Percentiles rank a stretch among this genome's conserved stretches.
These are phyloP conservation scores for Phoebastria nigripes DNA, from an alignment of 2,797 vertebrate species.

Conservation along the genomic window DNA sequence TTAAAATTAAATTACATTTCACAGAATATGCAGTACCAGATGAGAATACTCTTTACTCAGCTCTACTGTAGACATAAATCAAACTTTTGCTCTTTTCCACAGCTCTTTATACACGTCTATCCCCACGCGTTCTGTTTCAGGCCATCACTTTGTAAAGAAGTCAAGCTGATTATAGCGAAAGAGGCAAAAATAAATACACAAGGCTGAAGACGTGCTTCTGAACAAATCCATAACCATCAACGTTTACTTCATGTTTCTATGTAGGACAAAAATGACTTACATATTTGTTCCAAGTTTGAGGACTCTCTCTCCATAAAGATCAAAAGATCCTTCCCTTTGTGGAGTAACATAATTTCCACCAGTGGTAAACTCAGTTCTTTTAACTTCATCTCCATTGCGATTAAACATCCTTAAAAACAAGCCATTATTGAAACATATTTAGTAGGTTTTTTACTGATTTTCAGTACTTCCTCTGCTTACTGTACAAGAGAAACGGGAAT, in stretches of 20 bases:
- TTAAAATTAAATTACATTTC: not conserved
- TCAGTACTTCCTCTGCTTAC: not conserved
- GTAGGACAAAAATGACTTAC: constrained; percentile 74
- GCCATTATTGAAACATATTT: not conserved
- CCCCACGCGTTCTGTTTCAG: not conserved
- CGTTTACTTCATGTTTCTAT: not conserved
- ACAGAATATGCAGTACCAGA: not conserved
- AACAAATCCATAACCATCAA: not conserved
- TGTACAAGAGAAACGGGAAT: not conserved
- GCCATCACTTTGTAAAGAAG: not conserved
- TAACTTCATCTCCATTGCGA: constrained; percentile 84
- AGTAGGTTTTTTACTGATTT: not conserved
- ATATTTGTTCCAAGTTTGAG: constrained; percentile 97
- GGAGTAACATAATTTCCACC: constrained; percentile 84
- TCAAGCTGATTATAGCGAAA: not conserved
- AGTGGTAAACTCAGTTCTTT: constrained; percentile 81
- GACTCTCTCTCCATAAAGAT: constrained; percentile 91
- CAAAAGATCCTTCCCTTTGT: constrained; percentile 89
- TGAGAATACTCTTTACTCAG: not conserved
- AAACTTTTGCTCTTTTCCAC: not conserved
- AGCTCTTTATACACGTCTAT: not conserved
- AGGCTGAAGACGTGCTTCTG: not conserved
- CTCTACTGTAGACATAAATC: not conserved
- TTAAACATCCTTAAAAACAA: constrained; percentile 82
- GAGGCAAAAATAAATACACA: not conserved